Percentiles rank a stretch among this genome's conserved stretches.
Evolutionary conservation across 2,888 invertebrate species (phyloP).

Genomic region (Dicranocentrus wangi): DNA sequence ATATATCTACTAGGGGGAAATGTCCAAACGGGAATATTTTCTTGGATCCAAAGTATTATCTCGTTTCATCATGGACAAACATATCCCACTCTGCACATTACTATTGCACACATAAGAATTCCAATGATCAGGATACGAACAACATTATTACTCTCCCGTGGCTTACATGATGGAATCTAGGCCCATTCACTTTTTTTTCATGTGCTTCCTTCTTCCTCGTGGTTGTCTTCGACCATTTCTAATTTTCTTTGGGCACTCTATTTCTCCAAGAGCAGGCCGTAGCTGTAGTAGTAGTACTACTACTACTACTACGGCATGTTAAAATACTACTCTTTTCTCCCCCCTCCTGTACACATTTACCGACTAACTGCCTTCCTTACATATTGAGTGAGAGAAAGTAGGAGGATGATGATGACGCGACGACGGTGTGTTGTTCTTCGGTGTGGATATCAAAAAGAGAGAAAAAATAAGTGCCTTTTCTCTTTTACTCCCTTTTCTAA

Average conservation of each 20-base stretch:
- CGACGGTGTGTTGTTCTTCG: too few relatives aligned
- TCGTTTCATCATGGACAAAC: constrained; percentile 16
- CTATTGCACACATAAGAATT: constrained; percentile 38
- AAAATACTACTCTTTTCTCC: too few relatives aligned
- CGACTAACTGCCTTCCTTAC: too few relatives aligned
- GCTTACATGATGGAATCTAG: constrained; percentile 45
- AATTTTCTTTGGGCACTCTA: not conserved
- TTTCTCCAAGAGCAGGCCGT: not conserved
- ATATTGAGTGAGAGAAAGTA: too few relatives aligned
- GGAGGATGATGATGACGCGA: too few relatives aligned
- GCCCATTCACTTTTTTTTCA: constrained; percentile 27
- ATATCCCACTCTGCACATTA: constrained; percentile 44
- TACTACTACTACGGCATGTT: too few relatives aligned
- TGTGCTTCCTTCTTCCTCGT: not conserved
- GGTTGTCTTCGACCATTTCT: constrained; percentile 76
- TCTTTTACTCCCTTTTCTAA: too few relatives aligned
- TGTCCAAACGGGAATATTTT: not conserved
- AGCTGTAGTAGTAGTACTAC: not conserved
- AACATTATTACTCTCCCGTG: constrained; percentile 52
- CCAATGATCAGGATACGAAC: constrained; percentile 21
- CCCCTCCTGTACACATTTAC: too few relatives aligned
- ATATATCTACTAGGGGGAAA: not conserved
- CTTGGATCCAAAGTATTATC: constrained; percentile 7
- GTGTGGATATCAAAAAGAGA: too few relatives aligned
- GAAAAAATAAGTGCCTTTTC: too few relatives aligned